Conservation (phyloP, 2,113 vertebrate genomes). For the Notarius lentiginosus region DNA sequence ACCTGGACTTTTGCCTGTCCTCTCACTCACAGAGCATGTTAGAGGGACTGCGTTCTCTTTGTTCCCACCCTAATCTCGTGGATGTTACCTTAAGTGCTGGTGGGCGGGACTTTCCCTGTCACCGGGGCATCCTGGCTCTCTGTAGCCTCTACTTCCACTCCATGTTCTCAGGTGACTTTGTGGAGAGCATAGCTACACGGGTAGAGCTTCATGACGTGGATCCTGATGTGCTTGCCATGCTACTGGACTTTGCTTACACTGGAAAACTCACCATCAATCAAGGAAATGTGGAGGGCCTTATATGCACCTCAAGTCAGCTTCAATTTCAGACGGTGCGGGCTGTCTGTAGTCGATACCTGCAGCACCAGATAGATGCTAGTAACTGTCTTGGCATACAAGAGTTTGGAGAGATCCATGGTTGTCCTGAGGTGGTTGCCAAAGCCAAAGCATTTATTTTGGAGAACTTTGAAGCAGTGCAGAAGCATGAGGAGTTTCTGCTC, state of each 20-base stretch:
- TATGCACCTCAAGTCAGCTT: constrained; percentile 82
- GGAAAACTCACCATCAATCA: constrained; percentile 94
- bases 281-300: constrained; percentile 86
- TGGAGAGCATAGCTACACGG: constrained; percentile 85
- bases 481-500: constrained; percentile 87
- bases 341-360: constrained; percentile 91
- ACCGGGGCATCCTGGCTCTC: constrained; percentile 87
- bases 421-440: constrained; percentile 88
- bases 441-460: constrained; percentile 90
- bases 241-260: constrained; percentile 92
- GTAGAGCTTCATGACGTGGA: constrained; percentile 90
- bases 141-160: constrained; percentile 91
- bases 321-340: constrained; percentile 86
- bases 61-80: constrained; percentile 82
- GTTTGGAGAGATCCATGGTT: constrained; percentile 90
- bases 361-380: constrained; percentile 90
- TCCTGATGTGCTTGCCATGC: constrained; percentile 68
- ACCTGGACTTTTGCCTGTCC: constrained; percentile 89
- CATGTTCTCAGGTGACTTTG: constrained; percentile 92
- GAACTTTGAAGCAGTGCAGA: constrained; percentile 88
- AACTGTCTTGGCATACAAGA: constrained; percentile 96
- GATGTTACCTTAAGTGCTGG: constrained; percentile 84
- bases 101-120: constrained; percentile 87
- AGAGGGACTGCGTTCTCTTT: constrained; percentile 83
- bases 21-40: constrained; percentile 87